These are phyloP conservation scores for Indri indri DNA, from an alignment of 2,113 vertebrate species.

Conservation along the genomic window DNA sequence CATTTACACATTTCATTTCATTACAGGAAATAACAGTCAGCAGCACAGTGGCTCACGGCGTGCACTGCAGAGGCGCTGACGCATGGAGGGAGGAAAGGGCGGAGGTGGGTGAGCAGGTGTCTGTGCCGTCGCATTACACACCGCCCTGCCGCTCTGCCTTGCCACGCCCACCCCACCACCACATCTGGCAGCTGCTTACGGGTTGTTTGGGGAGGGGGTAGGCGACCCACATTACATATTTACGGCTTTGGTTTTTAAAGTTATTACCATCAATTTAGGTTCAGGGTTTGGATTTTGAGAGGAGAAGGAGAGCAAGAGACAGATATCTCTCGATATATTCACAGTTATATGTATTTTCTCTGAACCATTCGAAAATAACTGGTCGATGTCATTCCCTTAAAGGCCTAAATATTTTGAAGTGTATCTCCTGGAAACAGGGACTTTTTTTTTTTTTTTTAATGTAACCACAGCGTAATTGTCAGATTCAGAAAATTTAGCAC, in stretches of 20 bases:
- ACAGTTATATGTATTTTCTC: not conserved
- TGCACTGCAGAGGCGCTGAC: not conserved
- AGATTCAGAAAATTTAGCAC: constrained; percentile 13
- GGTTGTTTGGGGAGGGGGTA: not conserved
- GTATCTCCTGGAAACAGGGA: not conserved
- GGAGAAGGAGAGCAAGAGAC: not conserved
- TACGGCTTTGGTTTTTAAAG: not conserved
- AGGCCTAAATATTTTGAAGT: not conserved
- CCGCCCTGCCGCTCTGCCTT: accelerated
- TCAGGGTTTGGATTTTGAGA: not conserved
- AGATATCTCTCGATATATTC: not conserved
- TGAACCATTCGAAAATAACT: constrained; percentile 8
- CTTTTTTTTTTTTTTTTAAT: not conserved
- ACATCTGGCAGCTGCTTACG: not conserved
- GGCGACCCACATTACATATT: not conserved
- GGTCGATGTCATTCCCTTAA: not conserved
- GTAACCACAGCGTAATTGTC: not conserved
- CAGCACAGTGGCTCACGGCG: not conserved
- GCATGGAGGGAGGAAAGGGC: constrained; percentile 16
- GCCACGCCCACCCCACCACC: not conserved
- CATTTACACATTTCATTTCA: not conserved
- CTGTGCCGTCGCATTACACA: not conserved
- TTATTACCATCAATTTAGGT: not conserved
- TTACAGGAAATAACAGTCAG: constrained; percentile 57
- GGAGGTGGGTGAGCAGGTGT: not conserved